Evolutionary conservation across 2,888 invertebrate species (phyloP).

Genomic region (Conus canariensis): DNA sequence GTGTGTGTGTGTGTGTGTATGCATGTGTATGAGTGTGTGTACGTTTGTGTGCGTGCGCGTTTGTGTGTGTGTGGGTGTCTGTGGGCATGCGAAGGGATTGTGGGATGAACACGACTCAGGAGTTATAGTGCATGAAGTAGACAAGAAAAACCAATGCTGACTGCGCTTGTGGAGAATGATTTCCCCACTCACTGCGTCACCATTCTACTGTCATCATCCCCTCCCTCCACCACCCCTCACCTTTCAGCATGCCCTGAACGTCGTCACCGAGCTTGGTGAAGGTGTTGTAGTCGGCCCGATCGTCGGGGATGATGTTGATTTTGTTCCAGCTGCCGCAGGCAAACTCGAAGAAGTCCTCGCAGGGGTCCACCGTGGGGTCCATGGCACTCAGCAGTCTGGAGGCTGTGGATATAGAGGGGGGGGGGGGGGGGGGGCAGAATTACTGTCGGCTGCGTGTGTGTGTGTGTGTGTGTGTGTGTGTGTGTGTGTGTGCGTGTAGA

Average conservation of each 20-base stretch:
- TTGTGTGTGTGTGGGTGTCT: no score
- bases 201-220: neutral
- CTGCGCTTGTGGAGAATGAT: no score
- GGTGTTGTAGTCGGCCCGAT: constrained; percentile 89
- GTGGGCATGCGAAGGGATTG: no score
- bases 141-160: no score
- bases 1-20: no score
- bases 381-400: constrained; percentile 89
- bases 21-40: no score
- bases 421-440: neutral
- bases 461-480: no score
- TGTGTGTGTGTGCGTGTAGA: no score
- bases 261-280: constrained; percentile 92
- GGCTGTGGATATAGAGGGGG: constrained; percentile 80
- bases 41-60: no score
- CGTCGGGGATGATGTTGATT: constrained; percentile 91
- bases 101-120: no score
- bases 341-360: constrained; percentile 91
- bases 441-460: neutral
- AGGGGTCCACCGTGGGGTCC: constrained; percentile 88
- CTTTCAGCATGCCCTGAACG: constrained; percentile 88
- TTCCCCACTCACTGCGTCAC: neutral
- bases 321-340: constrained; percentile 94
- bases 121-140: neutral
- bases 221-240: constrained; percentile 65